Evolutionary conservation across 2,113 vertebrate genomes (phyloP).

Genomic region (Tauraco erythrolophus): DNA sequence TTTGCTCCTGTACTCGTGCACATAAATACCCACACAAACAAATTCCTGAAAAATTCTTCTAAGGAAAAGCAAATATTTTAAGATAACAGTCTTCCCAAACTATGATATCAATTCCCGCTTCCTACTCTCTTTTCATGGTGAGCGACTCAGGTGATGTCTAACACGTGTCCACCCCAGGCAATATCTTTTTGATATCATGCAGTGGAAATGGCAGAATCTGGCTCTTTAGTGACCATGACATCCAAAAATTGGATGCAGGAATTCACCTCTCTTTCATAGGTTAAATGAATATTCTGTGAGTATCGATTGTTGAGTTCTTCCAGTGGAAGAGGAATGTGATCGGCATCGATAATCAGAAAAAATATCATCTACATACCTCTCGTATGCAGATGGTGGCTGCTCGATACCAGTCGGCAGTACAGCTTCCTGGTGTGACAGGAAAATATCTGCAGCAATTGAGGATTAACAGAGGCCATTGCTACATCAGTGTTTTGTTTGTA

Average conservation of each 20-base stretch:
- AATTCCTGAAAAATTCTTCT: neutral
- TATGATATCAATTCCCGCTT: neutral
- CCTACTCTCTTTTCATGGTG: neutral
- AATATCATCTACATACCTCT: conserved; percentile 34
- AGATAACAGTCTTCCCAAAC: neutral
- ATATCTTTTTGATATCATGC: conserved; percentile 19
- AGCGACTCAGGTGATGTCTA: neutral
- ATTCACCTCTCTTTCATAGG: conserved; percentile 50
- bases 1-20: neutral
- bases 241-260: conserved; percentile 53
- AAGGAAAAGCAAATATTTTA: neutral
- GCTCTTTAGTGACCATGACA: conserved; percentile 47
- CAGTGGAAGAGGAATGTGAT: conserved; percentile 58
- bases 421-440: conserved; percentile 44
- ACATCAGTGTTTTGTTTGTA: conserved; percentile 55
- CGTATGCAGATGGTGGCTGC: conserved; percentile 13
- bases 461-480: conserved; percentile 39
- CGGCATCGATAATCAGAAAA: conserved; percentile 49
- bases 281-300: conserved; percentile 65
- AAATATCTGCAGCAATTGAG: conserved; percentile 48
- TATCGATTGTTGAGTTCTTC: conserved; percentile 57
- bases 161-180: conserved; percentile 1
- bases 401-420: neutral
- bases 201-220: conserved; percentile 42
- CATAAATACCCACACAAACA: neutral